These are phyloP conservation scores for Chrysaora quinquecirrha DNA, from an alignment of 30 jellyfish, hydroid and myxozoan species.

Conservation along the genomic window DNA sequence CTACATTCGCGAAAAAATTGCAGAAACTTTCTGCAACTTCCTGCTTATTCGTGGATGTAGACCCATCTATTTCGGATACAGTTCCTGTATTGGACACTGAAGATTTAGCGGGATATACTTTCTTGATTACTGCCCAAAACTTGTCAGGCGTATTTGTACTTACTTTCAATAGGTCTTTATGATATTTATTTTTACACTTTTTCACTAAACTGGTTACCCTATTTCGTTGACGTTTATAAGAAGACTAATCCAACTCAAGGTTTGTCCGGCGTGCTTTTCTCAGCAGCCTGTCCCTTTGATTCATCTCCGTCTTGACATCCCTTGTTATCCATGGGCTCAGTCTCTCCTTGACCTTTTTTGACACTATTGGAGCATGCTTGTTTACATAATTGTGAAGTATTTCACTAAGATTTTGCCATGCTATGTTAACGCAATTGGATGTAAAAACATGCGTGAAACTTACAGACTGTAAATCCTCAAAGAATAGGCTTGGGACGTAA, in stretches of 20 bases:
- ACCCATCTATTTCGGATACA: constrained; percentile 15
- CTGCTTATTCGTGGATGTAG: constrained; percentile 18
- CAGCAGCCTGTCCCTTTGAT: constrained; percentile 59
- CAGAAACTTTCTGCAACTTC: constrained; percentile 21
- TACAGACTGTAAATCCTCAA: constrained; percentile 41
- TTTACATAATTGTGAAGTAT: too few species aligned
- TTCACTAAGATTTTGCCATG: too few species aligned
- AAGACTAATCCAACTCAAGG: constrained; percentile 44
- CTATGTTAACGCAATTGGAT: too few species aligned
- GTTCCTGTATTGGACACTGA: constrained; percentile 11
- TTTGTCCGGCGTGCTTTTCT: constrained; percentile 55
- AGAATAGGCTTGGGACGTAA: constrained; percentile 48
- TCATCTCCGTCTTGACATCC: constrained; percentile 55
- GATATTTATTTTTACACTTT: constrained; percentile 35
- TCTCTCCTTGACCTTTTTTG: too few species aligned
- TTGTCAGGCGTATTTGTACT: constrained; percentile 45
- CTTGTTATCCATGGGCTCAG: constrained; percentile 58
- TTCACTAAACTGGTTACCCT: constrained; percentile 45
- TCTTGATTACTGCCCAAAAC: constrained; percentile 61
- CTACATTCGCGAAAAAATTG: constrained; percentile 11
- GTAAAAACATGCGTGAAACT: constrained; percentile 42
- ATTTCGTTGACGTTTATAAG: constrained; percentile 38
- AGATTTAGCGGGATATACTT: constrained; percentile 38
- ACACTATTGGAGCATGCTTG: too few species aligned
- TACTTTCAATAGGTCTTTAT: constrained; percentile 40